Conservation (phyloP, 2,113 vertebrate species). For the Trogon melanurus region DNA sequence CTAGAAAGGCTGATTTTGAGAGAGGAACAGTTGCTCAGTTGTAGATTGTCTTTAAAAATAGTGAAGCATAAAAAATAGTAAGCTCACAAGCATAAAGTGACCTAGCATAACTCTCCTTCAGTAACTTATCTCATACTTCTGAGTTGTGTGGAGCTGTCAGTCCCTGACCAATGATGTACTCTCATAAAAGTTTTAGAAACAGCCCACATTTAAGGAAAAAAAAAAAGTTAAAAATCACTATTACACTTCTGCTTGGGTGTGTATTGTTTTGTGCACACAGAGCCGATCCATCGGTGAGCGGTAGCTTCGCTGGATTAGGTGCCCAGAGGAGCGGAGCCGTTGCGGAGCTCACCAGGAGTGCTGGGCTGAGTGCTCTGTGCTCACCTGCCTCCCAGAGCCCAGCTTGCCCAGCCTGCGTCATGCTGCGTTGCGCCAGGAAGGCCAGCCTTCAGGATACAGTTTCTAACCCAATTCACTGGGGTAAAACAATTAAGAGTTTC, state of each 20-base stretch:
- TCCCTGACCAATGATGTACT: not conserved
- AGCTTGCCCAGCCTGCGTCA: not conserved
- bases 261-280: not conserved
- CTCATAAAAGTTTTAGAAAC: not conserved
- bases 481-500: not conserved
- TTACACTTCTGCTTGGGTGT: not conserved
- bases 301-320: not conserved
- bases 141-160: not conserved
- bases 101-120: not conserved
- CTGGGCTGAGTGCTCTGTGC: not conserved
- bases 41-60: not conserved
- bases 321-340: not conserved
- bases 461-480: not conserved
- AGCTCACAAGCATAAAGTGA: not conserved
- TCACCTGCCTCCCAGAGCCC: not conserved
- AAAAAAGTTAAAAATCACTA: no score
- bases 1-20: not conserved
- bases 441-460: not conserved
- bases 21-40: not conserved
- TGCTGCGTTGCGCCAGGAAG: not conserved
- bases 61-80: not conserved
- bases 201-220: not conserved
- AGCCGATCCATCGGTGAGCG: not conserved
- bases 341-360: not conserved
- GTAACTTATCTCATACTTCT: not conserved